Evolutionary conservation across 2,888 invertebrate genomes (phyloP).

Genomic region (Suillia variegata): DNA sequence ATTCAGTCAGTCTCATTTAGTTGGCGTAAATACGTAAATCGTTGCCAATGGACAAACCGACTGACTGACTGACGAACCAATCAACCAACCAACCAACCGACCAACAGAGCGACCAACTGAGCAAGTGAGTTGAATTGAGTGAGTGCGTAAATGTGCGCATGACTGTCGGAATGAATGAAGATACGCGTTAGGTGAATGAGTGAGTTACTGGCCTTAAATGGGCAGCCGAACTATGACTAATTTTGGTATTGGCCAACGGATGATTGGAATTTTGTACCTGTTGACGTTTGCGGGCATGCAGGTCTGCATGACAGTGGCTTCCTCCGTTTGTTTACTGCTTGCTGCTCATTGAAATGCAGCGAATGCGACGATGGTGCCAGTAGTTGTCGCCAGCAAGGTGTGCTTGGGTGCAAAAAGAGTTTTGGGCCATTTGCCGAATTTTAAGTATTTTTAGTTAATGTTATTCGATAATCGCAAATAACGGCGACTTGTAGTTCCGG

Average conservation of each 20-base stretch:
- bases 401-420: neutral
- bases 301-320: neutral
- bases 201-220: neutral
- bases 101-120: neutral
- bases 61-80: neutral
- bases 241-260: neutral
- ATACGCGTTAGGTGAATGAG: neutral
- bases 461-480: neutral
- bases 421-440: too few relatives aligned
- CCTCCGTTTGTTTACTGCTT: neutral
- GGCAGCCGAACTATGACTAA: neutral
- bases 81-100: neutral
- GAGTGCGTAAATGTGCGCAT: too few relatives aligned
- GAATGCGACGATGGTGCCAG: neutral
- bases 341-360: neutral
- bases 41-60: neutral
- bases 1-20: constrained; percentile 1
- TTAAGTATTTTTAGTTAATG: neutral
- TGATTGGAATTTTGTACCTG: neutral
- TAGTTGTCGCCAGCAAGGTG: too few relatives aligned
- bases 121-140: too few relatives aligned
- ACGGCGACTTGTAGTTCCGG: constrained; percentile 5
- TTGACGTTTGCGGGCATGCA: neutral
- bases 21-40: constrained; percentile 4
- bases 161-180: too few relatives aligned